Evolutionary conservation across 2,797 vertebrate species (phyloP), one percentile per base, ranked within the genome.

Genomic region (Diceros bicornis): DNA sequence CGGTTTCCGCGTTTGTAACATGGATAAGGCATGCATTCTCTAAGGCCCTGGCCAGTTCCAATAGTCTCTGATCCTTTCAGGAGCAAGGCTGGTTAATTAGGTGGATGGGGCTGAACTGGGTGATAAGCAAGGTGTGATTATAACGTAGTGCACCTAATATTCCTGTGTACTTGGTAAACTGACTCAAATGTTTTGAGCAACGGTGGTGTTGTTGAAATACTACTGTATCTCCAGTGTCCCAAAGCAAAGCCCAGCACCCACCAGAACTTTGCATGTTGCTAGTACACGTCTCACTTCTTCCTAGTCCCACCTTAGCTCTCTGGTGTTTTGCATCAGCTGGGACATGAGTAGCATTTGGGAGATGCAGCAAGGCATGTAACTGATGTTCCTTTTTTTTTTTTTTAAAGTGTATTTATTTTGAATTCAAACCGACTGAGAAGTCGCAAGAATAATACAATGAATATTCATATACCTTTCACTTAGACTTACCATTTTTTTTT

Each of bases 201-300:
- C 2, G 9, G 29, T 4, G 5, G 23, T 9, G 1, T 41, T 79
- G 11, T 2, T 2, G 77, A 84, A 47, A 52, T n/a, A 25, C 44
- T 68, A 32, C 61, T 61, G 2, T 34, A 55, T 55, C 32, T 62
- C 71, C 34, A 3, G 69, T 7, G 44, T 72, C 59, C 18, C 27
- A 41, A 25, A 29, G 77, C 57, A 7, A 37, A 74, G 55, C 17
- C 7, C 34, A 3, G 78, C 14, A 7, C 47, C n/a, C 44, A 2
- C 4, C 4, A 27, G n/a, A 32, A 27, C 50, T 75, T 18, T 77
- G 93, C 23, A 1, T 0, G 7, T 29, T 10, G 50, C 44, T 3
- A 1, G 29, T 6, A 8, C 1, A 9, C 1, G 4, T 5, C 29
- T 44, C 7, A 0, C 18, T 4, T 68, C 59, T 21, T n/a, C 12